A percentile compares a stretch with the other conserved stretches of the same genome.
Conservation (phyloP, 2,797 vertebrate genomes). For the Platyrinchus mystaceus region DNA sequence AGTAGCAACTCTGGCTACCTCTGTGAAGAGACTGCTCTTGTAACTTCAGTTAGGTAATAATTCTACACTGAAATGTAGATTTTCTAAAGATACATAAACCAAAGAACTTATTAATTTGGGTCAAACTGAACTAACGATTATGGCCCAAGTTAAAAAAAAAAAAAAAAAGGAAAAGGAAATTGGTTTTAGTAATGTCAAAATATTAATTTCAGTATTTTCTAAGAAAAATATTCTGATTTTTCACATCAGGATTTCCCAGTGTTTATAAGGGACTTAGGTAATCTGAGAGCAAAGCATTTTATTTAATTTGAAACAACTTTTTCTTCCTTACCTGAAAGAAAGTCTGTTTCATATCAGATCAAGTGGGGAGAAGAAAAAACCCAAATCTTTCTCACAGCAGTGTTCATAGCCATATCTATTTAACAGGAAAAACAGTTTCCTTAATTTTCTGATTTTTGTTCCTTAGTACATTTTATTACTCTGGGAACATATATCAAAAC, state of each 20-base stretch:
- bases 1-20: not conserved
- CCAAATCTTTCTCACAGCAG: not conserved
- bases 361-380: accelerated
- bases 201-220: not conserved
- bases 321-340: not conserved
- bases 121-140: not conserved
- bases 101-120: not conserved
- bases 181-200: not conserved
- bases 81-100: not conserved
- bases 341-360: not conserved
- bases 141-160: not conserved
- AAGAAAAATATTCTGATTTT: not conserved
- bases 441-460: not conserved
- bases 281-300: not conserved
- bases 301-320: not conserved
- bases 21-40: not conserved
- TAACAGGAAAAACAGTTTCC: not conserved
- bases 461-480: not conserved
- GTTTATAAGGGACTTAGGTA: not conserved
- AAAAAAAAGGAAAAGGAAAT: not conserved
- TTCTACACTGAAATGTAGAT: not conserved
- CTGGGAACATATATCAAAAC: not conserved
- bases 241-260: not conserved
- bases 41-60: not conserved
- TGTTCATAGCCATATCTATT: not conserved